phyloP scores from a whole-genome alignment of 2,797 vertebrate genomes.

The Platyrinchus mystaceus region DNA sequence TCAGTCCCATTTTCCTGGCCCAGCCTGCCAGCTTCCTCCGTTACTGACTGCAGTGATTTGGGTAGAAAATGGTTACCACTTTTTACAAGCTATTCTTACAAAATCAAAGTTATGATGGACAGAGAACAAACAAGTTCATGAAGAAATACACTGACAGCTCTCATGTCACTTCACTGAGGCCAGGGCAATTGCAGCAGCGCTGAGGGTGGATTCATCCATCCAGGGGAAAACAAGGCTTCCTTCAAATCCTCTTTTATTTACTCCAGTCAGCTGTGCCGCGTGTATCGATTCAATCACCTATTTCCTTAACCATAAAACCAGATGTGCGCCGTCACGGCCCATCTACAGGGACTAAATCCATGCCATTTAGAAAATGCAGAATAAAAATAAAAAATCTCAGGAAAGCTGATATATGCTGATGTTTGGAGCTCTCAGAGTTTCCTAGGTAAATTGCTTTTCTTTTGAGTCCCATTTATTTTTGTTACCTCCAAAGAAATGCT shows the following conservation, averaged over 20 bases:
- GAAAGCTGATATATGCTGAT: constrained; percentile 49
- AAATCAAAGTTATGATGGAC: neutral
- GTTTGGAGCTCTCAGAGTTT: constrained; percentile 33
- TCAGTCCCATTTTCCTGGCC: neutral
- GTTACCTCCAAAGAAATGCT: constrained; percentile 59
- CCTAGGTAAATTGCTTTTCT: constrained; percentile 50
- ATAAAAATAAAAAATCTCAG: constrained; percentile 46
- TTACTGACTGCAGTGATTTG: neutral
- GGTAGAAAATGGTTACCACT: rapidly evolving
- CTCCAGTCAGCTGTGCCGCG: constrained; percentile 49
- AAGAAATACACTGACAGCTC: neutral
- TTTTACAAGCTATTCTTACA: neutral
- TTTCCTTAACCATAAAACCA: constrained; percentile 63
- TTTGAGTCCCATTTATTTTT: constrained; percentile 63
- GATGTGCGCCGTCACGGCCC: constrained; percentile 62
- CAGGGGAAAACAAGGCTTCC: constrained; percentile 36
- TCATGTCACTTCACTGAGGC: neutral
- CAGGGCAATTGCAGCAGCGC: neutral
- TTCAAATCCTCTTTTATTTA: constrained; percentile 55
- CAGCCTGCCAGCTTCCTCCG: neutral
- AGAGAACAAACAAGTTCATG: neutral
- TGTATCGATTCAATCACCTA: constrained; percentile 48
- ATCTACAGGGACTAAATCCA: constrained; percentile 49
- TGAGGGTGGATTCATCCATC: neutral
- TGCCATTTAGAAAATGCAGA: constrained; percentile 59